Conservation (phyloP, 2,797 vertebrate species). For the Pseudopleuronectes americanus region DNA sequence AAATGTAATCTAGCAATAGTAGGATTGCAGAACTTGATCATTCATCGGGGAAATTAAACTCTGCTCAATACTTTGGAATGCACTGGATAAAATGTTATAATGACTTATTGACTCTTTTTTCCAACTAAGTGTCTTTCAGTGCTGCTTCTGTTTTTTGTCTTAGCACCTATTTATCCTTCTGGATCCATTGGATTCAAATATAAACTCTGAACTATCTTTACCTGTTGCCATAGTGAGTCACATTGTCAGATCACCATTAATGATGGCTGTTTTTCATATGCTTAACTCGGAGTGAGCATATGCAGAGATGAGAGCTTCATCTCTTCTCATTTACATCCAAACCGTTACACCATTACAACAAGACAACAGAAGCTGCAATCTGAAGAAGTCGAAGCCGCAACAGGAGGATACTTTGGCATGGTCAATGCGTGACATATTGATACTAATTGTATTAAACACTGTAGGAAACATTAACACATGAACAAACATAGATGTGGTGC, state of each 20-base stretch:
- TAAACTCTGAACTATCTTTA: neutral
- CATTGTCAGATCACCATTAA: neutral
- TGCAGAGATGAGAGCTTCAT: neutral
- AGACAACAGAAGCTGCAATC: neutral
- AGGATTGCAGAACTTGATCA: too few species aligned
- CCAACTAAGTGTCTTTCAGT: neutral
- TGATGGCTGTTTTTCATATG: neutral
- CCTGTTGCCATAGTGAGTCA: neutral
- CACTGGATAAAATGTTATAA: too few species aligned
- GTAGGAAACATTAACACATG: constrained; percentile 27
- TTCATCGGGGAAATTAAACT: too few species aligned
- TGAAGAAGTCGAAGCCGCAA: neutral
- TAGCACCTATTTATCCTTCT: too few species aligned
- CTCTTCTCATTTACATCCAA: neutral
- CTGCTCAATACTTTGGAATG: too few species aligned
- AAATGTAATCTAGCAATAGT: too few species aligned
- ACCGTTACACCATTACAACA: neutral
- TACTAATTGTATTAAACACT: constrained; percentile 32
- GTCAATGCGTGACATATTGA: constrained; percentile 26
- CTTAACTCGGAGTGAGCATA: neutral
- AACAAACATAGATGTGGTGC: neutral
- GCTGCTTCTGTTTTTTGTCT: neutral
- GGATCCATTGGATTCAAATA: too few species aligned
- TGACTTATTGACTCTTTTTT: too few species aligned
- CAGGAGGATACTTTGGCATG: neutral